Percentiles rank a stretch among this genome's conserved stretches.
phyloP scores from a whole-genome alignment of 2,113 vertebrate genomes.

The Syrrhaptes paradoxus region DNA sequence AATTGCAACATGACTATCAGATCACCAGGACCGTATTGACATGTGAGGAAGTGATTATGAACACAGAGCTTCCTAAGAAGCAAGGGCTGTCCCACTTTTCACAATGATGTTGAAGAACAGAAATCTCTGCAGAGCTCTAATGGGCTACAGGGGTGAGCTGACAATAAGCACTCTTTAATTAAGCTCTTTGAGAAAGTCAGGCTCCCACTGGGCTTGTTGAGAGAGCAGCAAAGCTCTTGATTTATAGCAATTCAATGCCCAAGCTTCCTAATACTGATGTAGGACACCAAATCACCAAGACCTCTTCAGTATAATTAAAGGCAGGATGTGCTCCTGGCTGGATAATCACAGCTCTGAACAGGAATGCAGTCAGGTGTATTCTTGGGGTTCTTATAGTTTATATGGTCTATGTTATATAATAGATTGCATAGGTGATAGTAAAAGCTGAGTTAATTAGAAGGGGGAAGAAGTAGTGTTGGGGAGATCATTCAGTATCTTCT shows the following conservation, averaged over 20 bases:
- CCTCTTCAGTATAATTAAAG: slow-evolving; percentile 45
- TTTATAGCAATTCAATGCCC: slow-evolving; percentile 56
- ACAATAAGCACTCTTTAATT: slow-evolving; percentile 70
- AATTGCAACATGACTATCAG: slow-evolving; percentile 46
- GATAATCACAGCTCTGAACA: not conserved
- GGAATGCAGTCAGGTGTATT: not conserved
- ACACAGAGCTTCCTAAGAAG: slow-evolving; percentile 32
- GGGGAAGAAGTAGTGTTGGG: not conserved
- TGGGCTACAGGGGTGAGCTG: slow-evolving; percentile 59
- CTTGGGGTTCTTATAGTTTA: not conserved
- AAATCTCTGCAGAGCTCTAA: slow-evolving; percentile 54
- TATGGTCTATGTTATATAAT: not conserved
- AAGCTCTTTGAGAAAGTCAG: slow-evolving; percentile 67
- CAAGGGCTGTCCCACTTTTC: slow-evolving; percentile 50
- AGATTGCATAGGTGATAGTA: not conserved
- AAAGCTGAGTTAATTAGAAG: not conserved
- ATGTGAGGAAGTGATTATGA: slow-evolving; percentile 49
- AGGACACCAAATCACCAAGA: slow-evolving; percentile 30
- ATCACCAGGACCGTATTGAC: slow-evolving; percentile 47
- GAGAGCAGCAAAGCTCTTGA: slow-evolving; percentile 54
- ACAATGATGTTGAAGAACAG: slow-evolving; percentile 37
- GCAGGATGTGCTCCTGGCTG: slow-evolving; percentile 23
- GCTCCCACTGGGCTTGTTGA: slow-evolving; percentile 54
- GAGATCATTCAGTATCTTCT: not conserved
- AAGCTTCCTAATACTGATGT: slow-evolving; percentile 38